Percentiles rank a stretch among this genome's conserved stretches.
Evolutionary conservation across 2,888 invertebrate genomes (phyloP).

Genomic region (Caenorhabditis plicata): DNA sequence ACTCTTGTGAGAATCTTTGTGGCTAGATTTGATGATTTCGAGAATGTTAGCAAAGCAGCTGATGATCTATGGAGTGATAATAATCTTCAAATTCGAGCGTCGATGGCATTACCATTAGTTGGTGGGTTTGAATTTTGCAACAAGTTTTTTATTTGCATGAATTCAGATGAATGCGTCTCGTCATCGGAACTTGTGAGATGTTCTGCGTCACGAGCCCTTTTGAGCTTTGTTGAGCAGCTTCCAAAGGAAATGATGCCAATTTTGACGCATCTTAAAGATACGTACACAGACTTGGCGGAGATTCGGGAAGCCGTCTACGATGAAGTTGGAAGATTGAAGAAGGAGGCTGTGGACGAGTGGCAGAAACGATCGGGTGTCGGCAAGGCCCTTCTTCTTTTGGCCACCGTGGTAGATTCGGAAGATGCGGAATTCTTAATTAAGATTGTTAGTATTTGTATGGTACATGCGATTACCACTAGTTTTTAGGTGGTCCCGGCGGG

Average conservation of each 20-base stretch:
- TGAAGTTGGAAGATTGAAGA: conserved; percentile 84
- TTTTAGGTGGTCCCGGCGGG: conserved; percentile 75
- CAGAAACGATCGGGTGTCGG: conserved; percentile 83
- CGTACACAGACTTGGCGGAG: conserved; percentile 45
- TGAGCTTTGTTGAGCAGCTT: conserved; percentile 66
- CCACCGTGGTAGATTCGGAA: conserved; percentile 13
- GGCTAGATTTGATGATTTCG: conserved; percentile 30
- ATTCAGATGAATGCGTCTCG: conserved; percentile 47
- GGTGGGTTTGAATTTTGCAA: conserved; percentile 9
- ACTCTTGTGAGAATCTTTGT: conserved; percentile 36
- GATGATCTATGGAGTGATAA: conserved; percentile 29
- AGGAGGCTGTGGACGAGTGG: conserved; percentile 84
- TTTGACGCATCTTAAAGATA: conserved; percentile 35
- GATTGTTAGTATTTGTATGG: conserved; percentile 19
- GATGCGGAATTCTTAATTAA: conserved; percentile 35
- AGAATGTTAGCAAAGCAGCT: conserved; percentile 28
- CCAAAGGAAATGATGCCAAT: conserved; percentile 29
- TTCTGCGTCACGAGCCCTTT: conserved; percentile 80
- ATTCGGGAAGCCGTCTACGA: conserved; percentile 73
- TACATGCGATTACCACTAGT: not conserved
- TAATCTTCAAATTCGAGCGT: conserved; percentile 18
- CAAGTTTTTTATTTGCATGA: not conserved
- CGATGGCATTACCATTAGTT: conserved; percentile 30
- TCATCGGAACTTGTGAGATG: conserved; percentile 72
- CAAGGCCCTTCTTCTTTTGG: conserved; percentile 13